Evolutionary conservation across 92 coral and sea anemone species (phyloP).

Genomic region (Parazoanthus atlanticus): DNA sequence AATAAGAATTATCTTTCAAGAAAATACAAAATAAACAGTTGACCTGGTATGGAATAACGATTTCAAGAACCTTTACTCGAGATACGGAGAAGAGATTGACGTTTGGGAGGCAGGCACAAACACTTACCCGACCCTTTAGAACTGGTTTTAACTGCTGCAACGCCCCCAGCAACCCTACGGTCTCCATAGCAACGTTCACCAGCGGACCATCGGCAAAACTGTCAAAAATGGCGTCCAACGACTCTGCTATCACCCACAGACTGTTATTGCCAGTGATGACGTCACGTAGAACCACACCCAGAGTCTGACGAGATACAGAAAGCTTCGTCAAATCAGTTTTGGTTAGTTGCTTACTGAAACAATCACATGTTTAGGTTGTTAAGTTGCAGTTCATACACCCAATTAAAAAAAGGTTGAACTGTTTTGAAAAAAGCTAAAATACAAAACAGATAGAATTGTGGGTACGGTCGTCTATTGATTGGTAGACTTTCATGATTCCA

Average conservation of each 20-base stretch:
- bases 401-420: too few relatives aligned
- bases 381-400: too few relatives aligned
- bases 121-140: constrained; percentile 81
- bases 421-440: too few relatives aligned
- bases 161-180: constrained; percentile 68
- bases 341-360: too few relatives aligned
- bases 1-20: not conserved
- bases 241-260: constrained; percentile 90
- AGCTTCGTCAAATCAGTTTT: too few relatives aligned
- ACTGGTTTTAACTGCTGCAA: constrained; percentile 79
- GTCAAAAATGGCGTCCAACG: constrained; percentile 95
- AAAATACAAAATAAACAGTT: not conserved
- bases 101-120: not conserved
- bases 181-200: constrained; percentile 79
- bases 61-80: not conserved
- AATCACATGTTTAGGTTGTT: too few relatives aligned
- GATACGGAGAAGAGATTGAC: not conserved
- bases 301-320: constrained; percentile 54
- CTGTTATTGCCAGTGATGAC: constrained; percentile 71
- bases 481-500: too few relatives aligned
- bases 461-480: too few relatives aligned
- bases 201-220: constrained; percentile 94
- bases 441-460: too few relatives aligned
- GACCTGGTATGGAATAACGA: not conserved
- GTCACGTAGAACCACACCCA: constrained; percentile 91